Evolutionary conservation across 1,140 invertebrate genomes (phyloP), one percentile per base, ranked within the genome.

Genomic region (Cyclargus thomasi): DNA sequence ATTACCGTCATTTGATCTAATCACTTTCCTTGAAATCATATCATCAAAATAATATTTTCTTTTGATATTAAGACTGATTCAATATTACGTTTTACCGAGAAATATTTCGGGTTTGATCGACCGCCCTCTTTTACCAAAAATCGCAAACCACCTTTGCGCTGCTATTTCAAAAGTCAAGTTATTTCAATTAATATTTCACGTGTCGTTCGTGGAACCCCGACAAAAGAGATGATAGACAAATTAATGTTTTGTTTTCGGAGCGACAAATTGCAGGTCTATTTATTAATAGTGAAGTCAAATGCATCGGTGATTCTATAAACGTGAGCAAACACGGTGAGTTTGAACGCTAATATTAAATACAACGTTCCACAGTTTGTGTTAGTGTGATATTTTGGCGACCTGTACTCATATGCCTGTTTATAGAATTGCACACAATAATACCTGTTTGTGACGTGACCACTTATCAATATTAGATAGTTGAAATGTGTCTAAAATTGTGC

Each of bases 271-370:
- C 53, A 20, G 53, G 53, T 17, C 20, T 59, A 59, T 59, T 59
- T 59, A 55, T 17, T 55, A 21, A 59, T 11, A 10, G 17, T 59
- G 18, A 59, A 59, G 20, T 59, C 55, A 59, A 59, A 55, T 55
- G 53, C 53, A 55, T 55, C 10, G 20, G 11, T 59, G 55, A 59
- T 20, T 59, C 18, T 21, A 59, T 59, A 59, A 59, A 59, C 39
- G 39, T 59, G 55, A 20, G 55, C 20, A 59, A 59, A 59, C 55
- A 11, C 18, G 55, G 18, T 17, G 18, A 21, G 55, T 59, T 59
- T 59, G 55, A 59, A 20, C 55, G 20, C 18, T 21, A 59, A 59
- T 59, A 20, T 59, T 59, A 59, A 59, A 59, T 59, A 59, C 55
- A 59, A 20, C 11, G 18, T 20, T 59, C 18, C 7, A 18, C 14